Evolutionary conservation across 2,888 invertebrate genomes (phyloP).

Genomic region (Nomada flava): DNA sequence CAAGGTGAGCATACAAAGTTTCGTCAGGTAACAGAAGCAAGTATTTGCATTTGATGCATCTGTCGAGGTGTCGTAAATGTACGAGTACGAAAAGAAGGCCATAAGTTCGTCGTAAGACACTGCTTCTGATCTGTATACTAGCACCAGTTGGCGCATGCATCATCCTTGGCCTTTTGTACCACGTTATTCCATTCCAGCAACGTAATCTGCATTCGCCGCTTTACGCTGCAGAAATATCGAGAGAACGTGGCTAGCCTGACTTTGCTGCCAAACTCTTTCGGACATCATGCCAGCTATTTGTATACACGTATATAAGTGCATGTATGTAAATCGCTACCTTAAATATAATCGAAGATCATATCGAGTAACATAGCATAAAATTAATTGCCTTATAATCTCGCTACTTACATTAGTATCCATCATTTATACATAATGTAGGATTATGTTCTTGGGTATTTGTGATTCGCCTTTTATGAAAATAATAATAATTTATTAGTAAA

Average conservation of each 20-base stretch:
- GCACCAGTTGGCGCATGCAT: conserved; percentile 71
- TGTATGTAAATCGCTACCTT: too few species aligned
- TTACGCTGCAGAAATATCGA: conserved; percentile 76
- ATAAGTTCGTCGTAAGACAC: conserved; percentile 61
- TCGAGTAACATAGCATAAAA: not conserved
- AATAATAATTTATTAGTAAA: too few species aligned
- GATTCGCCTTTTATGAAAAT: too few species aligned
- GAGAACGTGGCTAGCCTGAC: conserved; percentile 72
- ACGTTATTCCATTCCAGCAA: conserved; percentile 73
- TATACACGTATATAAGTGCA: too few species aligned
- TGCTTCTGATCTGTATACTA: conserved; percentile 61
- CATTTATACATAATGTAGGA: too few species aligned
- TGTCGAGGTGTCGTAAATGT: conserved; percentile 48
- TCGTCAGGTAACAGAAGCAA: not conserved
- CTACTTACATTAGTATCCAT: not conserved
- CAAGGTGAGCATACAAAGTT: conserved; percentile 41
- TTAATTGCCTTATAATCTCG: not conserved
- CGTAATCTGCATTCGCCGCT: conserved; percentile 73
- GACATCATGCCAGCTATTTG: conserved; percentile 44
- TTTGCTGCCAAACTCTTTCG: conserved; percentile 63
- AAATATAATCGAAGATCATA: conserved; percentile 5
- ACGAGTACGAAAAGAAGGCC: conserved; percentile 45
- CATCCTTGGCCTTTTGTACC: conserved; percentile 71
- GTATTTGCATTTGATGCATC: conserved; percentile 26
- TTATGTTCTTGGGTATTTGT: too few species aligned